Evolutionary conservation across 2,113 vertebrate species (phyloP).

Genomic region (Oxygymnocypris stewartii): DNA sequence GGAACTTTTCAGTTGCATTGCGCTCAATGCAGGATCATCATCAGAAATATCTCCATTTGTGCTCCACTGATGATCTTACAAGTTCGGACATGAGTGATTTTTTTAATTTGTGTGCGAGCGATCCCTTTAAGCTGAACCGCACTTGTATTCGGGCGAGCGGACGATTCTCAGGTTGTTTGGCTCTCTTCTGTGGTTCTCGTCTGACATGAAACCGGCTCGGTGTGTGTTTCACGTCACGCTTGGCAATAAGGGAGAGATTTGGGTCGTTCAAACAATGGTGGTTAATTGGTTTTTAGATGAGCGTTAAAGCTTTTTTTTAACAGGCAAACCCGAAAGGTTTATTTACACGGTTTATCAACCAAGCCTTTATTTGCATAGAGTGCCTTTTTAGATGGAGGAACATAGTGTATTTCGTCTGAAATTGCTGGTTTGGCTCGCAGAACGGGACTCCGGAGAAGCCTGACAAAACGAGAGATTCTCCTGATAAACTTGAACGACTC

Average conservation of each 20-base stretch:
- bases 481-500: slow-evolving; percentile 20
- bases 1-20: too few relatives aligned
- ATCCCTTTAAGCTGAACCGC: background rate
- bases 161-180: slow-evolving; percentile 26
- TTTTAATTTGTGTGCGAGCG: background rate
- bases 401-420: background rate
- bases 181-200: slow-evolving; percentile 37
- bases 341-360: background rate
- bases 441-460: background rate
- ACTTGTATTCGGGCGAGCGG: slow-evolving; percentile 42
- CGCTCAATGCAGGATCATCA: too few relatives aligned
- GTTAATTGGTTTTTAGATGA: background rate
- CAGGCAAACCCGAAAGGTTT: background rate
- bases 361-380: slow-evolving; percentile 73
- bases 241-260: slow-evolving; percentile 78
- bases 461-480: background rate
- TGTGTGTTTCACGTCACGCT: too few relatives aligned
- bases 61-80: too few relatives aligned
- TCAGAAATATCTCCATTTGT: too few relatives aligned
- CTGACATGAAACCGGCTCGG: too few relatives aligned
- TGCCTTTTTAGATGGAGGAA: slow-evolving; percentile 68
- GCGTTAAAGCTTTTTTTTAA: background rate
- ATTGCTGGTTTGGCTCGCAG: too few relatives aligned
- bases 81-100: too few relatives aligned
- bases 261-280: slow-evolving; percentile 86